Evolutionary conservation across 1,140 invertebrate genomes (phyloP).

Genomic region (Hyphantria cunea): DNA sequence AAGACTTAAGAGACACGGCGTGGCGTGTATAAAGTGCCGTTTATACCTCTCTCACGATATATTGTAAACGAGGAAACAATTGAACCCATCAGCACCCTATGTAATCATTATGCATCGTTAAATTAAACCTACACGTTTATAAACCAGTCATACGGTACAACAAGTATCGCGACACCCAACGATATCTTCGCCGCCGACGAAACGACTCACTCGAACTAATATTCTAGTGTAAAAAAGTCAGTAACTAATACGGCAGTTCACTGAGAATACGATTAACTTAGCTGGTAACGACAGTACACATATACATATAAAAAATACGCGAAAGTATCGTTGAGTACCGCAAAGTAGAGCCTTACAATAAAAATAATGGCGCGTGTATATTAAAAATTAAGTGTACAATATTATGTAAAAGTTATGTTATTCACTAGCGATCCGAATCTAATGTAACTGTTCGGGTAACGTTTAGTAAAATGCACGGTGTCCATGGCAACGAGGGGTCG

Average conservation of each 20-base stretch:
- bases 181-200: background rate
- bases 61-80: constrained; percentile 44
- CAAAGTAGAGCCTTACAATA: constrained; percentile 34
- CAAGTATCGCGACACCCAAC: constrained; percentile 12
- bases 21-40: background rate
- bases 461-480: constrained; percentile 56
- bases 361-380: constrained; percentile 52
- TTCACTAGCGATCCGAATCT: constrained; percentile 73
- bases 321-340: background rate
- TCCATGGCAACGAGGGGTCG: constrained; percentile 43
- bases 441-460: constrained; percentile 73
- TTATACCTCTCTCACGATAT: constrained; percentile 9
- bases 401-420: constrained; percentile 66
- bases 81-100: constrained; percentile 47
- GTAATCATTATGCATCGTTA: constrained; percentile 55
- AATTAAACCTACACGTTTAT: constrained; percentile 45
- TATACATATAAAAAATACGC: constrained; percentile 1
- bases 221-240: background rate
- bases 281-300: constrained; percentile 8
- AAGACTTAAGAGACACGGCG: background rate
- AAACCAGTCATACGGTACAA: constrained; percentile 44
- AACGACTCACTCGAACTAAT: background rate
- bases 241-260: background rate
- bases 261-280: constrained; percentile 1
- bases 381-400: constrained; percentile 56